Evolutionary conservation across 1,140 invertebrate genomes (phyloP).

Genomic region (Nautilus pompilius): DNA sequence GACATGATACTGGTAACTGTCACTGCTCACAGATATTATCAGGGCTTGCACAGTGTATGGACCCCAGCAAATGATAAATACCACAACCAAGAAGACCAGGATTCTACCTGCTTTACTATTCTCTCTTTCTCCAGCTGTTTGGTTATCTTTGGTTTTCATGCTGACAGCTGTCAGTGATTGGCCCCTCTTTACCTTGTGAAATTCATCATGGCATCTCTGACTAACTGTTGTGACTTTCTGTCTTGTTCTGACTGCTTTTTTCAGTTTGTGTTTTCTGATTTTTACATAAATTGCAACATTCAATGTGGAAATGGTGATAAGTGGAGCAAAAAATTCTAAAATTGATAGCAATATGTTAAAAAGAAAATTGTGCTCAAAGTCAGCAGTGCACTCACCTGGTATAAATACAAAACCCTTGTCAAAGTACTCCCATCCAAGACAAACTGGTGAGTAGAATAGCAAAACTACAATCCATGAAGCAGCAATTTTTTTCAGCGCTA

Average conservation of each 20-base stretch:
- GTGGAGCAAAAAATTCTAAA: constrained; percentile 31
- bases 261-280: constrained; percentile 15
- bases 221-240: not conserved
- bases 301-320: constrained; percentile 15
- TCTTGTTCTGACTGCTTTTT: not conserved
- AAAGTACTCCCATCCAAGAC: constrained; percentile 35
- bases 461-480: constrained; percentile 27
- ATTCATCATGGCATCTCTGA: constrained; percentile 1
- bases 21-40: constrained; percentile 9
- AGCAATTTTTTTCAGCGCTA: constrained; percentile 12
- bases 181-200: not conserved
- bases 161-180: not conserved
- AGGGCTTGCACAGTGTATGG: constrained; percentile 31
- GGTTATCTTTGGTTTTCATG: not conserved
- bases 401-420: constrained; percentile 14
- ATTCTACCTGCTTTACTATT: constrained; percentile 26
- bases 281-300: constrained; percentile 24
- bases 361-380: constrained; percentile 23
- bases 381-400: constrained; percentile 25
- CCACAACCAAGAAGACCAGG: constrained; percentile 25
- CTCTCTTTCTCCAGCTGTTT: not conserved
- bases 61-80: constrained; percentile 25
- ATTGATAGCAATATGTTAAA: constrained; percentile 24
- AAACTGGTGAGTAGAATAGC: constrained; percentile 29
- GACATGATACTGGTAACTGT: constrained; percentile 19